Base-by-base conservation (phyloP, 1,140 invertebrate genomes). In the Cherax destructor region DNA sequence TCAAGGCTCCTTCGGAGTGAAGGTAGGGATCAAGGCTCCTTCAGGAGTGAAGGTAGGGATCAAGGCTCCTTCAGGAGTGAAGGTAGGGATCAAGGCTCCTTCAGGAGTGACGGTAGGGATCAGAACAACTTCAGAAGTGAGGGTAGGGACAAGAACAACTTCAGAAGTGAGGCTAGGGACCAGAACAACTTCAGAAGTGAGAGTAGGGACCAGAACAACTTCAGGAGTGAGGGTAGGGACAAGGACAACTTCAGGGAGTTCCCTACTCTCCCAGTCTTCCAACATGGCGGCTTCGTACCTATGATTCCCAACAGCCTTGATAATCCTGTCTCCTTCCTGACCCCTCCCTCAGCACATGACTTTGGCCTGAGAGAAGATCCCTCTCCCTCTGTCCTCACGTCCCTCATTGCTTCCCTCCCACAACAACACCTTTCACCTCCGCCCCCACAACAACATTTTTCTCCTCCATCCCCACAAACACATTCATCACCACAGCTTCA, bases 221-320 rank as follows among this genome's bases (percentile, higher is more conserved):
- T 10, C 9, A 3, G 13, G 5, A 56, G 13, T 56, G 76, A 78
- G 41, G 30, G 59, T 16, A n/a, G n/a, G 41, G 69, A 74, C 6
- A 24, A n/a, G 61, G 47, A 69, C 30, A n/a, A 24, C 41, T 21
- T 30, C 47, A 65, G 52, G 13, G 24, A 65, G 30, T 61, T 69
- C 10, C 81, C 81, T 24, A 10, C 81, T 65, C 61, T 30, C 10
- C 81, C 81, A 9, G 13, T 47, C 18, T 30, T 69, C 16, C 2
- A 69, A 49, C 61, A 61, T 16, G 81, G 81, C 6, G 81, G 81
- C 3, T 83, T 83, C 52, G 24, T 69, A 7, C 81, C 81, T 21
- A 49, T 83, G 61, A 83, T 41, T 16, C 24, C 59, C 41, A 3
- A 24, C 80, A 83, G n/a, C 16, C 56, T 56, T 65, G 16, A 24